Evolutionary conservation across 2,888 invertebrate species (phyloP).

Genomic region (Orchesella flavescens): DNA sequence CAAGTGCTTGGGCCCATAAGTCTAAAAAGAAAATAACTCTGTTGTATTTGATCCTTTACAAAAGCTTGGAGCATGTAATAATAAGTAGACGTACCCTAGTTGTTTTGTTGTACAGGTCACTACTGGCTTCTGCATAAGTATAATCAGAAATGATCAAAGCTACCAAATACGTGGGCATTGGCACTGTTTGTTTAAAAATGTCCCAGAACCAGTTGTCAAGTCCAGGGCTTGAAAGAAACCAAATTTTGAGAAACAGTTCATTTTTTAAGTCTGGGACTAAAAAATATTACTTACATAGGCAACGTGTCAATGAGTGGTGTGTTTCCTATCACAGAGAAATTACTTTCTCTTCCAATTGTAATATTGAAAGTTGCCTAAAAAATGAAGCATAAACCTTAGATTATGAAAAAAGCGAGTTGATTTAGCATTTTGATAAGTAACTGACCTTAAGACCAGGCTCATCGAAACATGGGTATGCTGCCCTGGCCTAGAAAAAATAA

Average conservation of each 20-base stretch:
- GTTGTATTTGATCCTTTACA: too few species aligned
- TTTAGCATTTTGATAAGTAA: background rate
- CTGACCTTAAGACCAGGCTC: background rate
- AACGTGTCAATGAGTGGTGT: conserved; percentile 40
- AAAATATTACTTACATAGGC: conserved; percentile 44
- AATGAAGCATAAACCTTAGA: background rate
- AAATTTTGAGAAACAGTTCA: background rate
- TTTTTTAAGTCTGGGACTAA: too few species aligned
- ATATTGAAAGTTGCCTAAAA: conserved; percentile 58
- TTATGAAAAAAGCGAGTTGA: background rate
- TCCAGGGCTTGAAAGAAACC: conserved; percentile 30
- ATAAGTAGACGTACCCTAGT: conserved; percentile 62
- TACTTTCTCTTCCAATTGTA: conserved; percentile 47
- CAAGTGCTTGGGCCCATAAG: conserved; percentile 59
- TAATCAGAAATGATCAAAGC: conserved; percentile 77
- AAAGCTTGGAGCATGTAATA: too few species aligned
- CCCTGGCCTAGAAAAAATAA: conserved; percentile 5
- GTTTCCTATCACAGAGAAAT: conserved; percentile 51
- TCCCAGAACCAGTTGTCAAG: conserved; percentile 74
- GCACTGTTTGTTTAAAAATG: conserved; percentile 74
- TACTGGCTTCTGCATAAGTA: conserved; percentile 69
- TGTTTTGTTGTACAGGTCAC: conserved; percentile 63
- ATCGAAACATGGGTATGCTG: too few species aligned
- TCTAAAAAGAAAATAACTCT: conserved; percentile 52
- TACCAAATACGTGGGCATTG: conserved; percentile 78